Evolutionary conservation across 2,113 vertebrate species (phyloP).

Genomic region (Pedetes capensis): DNA sequence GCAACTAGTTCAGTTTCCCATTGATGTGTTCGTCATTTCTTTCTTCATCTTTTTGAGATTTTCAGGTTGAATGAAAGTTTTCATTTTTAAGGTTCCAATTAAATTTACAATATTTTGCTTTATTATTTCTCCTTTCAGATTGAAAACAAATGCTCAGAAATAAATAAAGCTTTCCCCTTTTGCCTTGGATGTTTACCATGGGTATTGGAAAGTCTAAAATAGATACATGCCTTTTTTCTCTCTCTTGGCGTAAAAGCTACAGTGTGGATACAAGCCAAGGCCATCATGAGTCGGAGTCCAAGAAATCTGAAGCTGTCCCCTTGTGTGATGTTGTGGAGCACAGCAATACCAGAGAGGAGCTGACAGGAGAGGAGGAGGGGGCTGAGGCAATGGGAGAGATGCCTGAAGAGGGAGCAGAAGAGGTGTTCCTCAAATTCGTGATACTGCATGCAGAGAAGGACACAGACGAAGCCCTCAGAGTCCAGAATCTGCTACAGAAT

Average conservation of each 20-base stretch:
- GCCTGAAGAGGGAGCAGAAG: not conserved
- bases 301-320: not conserved
- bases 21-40: not conserved
- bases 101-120: not conserved
- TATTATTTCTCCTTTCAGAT: slow-evolving; percentile 57
- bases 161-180: slow-evolving; percentile 13
- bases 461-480: slow-evolving; percentile 51
- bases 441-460: slow-evolving; percentile 66
- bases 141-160: slow-evolving; percentile 31
- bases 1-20: not conserved
- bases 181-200: not conserved
- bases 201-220: slow-evolving; percentile 62
- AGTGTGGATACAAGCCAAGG: not conserved
- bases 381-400: not conserved
- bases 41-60: not conserved
- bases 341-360: rapidly evolving
- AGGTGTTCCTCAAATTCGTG: slow-evolving; percentile 75
- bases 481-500: slow-evolving; percentile 72
- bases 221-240: not conserved
- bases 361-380: not conserved
- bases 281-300: slow-evolving; percentile 13
- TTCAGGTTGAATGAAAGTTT: slow-evolving; percentile 20
- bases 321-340: rapidly evolving
- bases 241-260: slow-evolving; percentile 45
- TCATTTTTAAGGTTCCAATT: not conserved